phyloP scores from a whole-genome alignment of 2,113 vertebrate species.

The Brachyhypopomus occidentalis region DNA sequence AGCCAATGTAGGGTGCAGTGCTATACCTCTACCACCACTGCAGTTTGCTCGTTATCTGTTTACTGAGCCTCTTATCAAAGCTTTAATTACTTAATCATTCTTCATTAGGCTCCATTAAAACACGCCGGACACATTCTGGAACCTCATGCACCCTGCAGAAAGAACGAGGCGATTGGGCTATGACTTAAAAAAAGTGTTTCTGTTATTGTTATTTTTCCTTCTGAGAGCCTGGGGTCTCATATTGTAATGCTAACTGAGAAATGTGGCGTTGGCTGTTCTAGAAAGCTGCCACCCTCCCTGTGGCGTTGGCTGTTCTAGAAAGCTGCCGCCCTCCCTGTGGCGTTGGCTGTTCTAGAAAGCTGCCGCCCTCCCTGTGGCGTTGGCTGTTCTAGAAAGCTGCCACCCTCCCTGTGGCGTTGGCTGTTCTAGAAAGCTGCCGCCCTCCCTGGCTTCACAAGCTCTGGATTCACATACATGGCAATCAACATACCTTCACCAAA shows the following conservation, averaged over 20 bases:
- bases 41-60: slow-evolving; percentile 69
- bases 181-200: slow-evolving; percentile 55
- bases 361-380: slow-evolving; percentile 70
- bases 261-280: slow-evolving; percentile 74
- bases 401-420: slow-evolving; percentile 71
- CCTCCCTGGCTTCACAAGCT: slow-evolving; percentile 67
- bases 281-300: slow-evolving; percentile 69
- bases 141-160: slow-evolving; percentile 62
- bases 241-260: slow-evolving; percentile 79
- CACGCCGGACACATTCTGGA: slow-evolving; percentile 66
- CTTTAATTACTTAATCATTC: slow-evolving; percentile 81
- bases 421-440: slow-evolving; percentile 71
- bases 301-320: slow-evolving; percentile 75
- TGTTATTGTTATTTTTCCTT: slow-evolving; percentile 69
- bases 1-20: slow-evolving; percentile 45
- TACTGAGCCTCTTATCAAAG: slow-evolving; percentile 69
- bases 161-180: background rate
- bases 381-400: slow-evolving; percentile 72
- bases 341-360: slow-evolving; percentile 73
- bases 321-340: slow-evolving; percentile 68
- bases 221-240: slow-evolving; percentile 72
- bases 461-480: slow-evolving; percentile 78
- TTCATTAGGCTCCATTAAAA: slow-evolving; percentile 78
- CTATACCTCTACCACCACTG: slow-evolving; percentile 59
- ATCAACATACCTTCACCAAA: slow-evolving; percentile 76